These are phyloP conservation scores for Heterotilapia buettikoferi DNA, from an alignment of 2,113 vertebrate species.

Conservation along the genomic window DNA sequence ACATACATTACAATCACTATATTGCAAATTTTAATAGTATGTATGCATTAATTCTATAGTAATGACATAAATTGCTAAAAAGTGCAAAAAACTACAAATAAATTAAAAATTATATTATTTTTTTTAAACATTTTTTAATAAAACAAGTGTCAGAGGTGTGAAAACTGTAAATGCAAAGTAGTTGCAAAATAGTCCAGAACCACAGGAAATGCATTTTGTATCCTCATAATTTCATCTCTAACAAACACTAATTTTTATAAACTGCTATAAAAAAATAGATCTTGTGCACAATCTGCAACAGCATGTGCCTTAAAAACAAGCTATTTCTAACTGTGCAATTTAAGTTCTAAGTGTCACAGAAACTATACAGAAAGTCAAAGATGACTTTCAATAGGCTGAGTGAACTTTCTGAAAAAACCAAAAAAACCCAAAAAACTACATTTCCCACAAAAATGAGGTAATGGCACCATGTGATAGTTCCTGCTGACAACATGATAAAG, in stretches of 20 bases:
- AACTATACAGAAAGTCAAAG: not conserved
- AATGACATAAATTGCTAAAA: accelerated
- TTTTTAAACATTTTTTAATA: not conserved
- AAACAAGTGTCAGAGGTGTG: not conserved
- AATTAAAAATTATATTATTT: not conserved
- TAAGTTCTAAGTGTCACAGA: not conserved
- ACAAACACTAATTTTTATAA: not conserved
- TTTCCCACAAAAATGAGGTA: not conserved
- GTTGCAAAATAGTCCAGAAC: accelerated
- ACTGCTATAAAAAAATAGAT: not conserved
- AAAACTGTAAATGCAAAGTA: not conserved
- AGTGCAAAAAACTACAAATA: not conserved
- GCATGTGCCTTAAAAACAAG: not conserved
- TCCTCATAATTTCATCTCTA: not conserved
- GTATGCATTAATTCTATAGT: not conserved
- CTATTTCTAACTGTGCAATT: not conserved
- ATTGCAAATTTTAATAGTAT: accelerated
- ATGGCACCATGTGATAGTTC: no score
- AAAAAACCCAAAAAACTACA: not conserved
- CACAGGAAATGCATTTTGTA: not conserved
- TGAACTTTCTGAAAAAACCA: not conserved
- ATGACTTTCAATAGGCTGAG: not conserved
- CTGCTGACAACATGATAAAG: accelerated
- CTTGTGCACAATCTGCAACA: not conserved
- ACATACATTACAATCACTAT: not conserved